phyloP scores from a whole-genome alignment of 2,113 vertebrate genomes.

The Phyllostomus discolor region DNA sequence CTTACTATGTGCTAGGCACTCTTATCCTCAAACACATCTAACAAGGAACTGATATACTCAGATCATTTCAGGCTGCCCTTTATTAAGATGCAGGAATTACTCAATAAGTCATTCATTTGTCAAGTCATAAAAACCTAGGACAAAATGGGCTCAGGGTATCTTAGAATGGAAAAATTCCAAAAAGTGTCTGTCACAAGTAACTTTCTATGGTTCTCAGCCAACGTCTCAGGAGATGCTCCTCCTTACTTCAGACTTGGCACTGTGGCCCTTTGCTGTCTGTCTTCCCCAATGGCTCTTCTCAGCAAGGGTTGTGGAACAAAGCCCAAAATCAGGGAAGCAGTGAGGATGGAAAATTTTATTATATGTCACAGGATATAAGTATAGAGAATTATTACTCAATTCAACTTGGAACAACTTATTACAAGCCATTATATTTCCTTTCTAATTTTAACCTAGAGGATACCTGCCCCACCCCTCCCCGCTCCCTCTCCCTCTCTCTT shows the following conservation, averaged over 20 bases:
- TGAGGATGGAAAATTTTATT: not conserved
- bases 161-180: not conserved
- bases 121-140: not conserved
- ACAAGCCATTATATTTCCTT: not conserved
- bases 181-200: not conserved
- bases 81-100: not conserved
- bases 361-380: not conserved
- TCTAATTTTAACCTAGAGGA: not conserved
- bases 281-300: not conserved
- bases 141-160: not conserved
- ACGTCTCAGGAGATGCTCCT: not conserved
- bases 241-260: not conserved
- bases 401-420: not conserved
- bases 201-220: not conserved
- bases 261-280: not conserved
- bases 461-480: not conserved
- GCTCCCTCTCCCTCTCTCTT: not conserved
- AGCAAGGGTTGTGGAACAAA: not conserved
- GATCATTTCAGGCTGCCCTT: not conserved
- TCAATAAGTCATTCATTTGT: not conserved
- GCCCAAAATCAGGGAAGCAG: not conserved
- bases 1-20: not conserved
- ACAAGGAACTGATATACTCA: not conserved
- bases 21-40: not conserved
- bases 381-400: not conserved